Percentiles rank a stretch among this genome's conserved stretches.
Conservation (phyloP, 2,888 invertebrate genomes). For the Asteroscopus sphinx region DNA sequence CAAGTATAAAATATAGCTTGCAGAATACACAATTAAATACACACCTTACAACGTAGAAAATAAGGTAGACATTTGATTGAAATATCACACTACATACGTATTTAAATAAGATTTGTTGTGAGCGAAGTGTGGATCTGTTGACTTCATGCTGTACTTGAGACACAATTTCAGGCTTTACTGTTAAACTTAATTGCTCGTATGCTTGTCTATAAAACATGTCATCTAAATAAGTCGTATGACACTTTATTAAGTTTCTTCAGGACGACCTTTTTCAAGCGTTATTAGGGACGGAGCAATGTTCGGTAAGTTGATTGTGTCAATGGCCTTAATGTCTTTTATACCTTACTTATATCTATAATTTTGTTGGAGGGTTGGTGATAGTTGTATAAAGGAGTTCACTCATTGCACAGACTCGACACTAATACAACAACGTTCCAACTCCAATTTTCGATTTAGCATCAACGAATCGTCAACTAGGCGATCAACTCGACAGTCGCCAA, state of each 20-base stretch:
- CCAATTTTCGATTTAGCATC: too few relatives aligned
- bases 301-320: slow-evolving; percentile 4
- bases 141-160: slow-evolving; percentile 35
- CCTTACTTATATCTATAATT: too few relatives aligned
- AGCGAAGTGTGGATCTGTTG: slow-evolving; percentile 13
- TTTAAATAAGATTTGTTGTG: background rate
- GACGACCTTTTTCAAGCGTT: slow-evolving; percentile 8
- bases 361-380: too few relatives aligned
- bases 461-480: too few relatives aligned
- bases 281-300: slow-evolving; percentile 1
- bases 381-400: too few relatives aligned
- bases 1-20: background rate
- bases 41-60: accelerated
- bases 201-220: slow-evolving; percentile 20
- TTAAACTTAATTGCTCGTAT: slow-evolving; percentile 17
- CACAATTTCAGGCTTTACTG: slow-evolving; percentile 8
- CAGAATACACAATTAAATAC: background rate
- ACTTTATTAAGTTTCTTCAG: slow-evolving; percentile 3
- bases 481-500: too few relatives aligned
- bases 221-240: slow-evolving; percentile 9
- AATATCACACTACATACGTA: too few relatives aligned
- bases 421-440: too few relatives aligned
- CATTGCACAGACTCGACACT: too few relatives aligned
- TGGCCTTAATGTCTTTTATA: too few relatives aligned
- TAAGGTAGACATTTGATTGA: slow-evolving; percentile 9